Evolutionary conservation across 1,140 invertebrate genomes (phyloP).

Genomic region (Drosophila albomicans): DNA sequence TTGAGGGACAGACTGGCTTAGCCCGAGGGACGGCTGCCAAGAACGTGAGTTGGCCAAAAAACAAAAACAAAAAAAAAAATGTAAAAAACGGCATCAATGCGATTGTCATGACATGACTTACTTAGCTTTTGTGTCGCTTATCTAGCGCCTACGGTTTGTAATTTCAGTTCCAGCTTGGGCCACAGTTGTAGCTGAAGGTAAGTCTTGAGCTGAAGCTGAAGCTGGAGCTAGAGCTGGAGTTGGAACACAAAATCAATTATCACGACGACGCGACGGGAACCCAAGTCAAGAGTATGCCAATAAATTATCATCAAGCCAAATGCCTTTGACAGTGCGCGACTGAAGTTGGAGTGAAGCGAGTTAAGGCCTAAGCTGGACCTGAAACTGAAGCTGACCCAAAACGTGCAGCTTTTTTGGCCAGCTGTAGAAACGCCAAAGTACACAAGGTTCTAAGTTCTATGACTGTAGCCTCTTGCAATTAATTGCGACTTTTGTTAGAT

Average conservation of each 20-base stretch:
- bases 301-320: conserved; percentile 82
- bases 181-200: no score
- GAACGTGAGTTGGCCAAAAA: conserved; percentile 66
- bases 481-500: conserved; percentile 70
- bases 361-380: conserved; percentile 19
- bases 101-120: conserved; percentile 83
- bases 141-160: conserved; percentile 67
- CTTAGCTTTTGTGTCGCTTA: conserved; percentile 73
- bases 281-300: conserved; percentile 70
- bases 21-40: conserved; percentile 57
- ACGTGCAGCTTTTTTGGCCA: conserved; percentile 72
- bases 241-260: conserved; percentile 79
- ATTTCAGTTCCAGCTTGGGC: conserved; percentile 21
- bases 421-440: conserved; percentile 44
- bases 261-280: conserved; percentile 69
- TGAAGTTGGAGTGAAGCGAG: conserved; percentile 17
- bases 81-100: conserved; percentile 49
- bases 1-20: conserved; percentile 33
- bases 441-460: conserved; percentile 32
- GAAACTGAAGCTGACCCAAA: conserved; percentile 74
- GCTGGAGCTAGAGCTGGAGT: conserved; percentile 25
- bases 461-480: conserved; percentile 60
- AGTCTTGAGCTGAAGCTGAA: not conserved
- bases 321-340: conserved; percentile 77
- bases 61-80: conserved; percentile 1